Evolutionary conservation across 2,797 vertebrate genomes (phyloP).

Genomic region (Sebastes diaconus): DNA sequence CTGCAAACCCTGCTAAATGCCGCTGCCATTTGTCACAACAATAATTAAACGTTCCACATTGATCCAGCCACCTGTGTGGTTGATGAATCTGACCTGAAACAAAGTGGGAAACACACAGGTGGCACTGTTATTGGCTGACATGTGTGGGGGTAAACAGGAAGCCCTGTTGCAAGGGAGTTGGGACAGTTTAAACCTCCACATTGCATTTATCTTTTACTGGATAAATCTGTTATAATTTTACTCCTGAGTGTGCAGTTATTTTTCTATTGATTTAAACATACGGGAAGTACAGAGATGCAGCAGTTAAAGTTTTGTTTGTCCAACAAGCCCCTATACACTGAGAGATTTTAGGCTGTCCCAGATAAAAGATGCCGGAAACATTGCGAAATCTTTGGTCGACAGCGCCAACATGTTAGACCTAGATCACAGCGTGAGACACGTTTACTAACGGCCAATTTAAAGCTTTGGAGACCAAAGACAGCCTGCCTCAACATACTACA

Average conservation of each 20-base stretch:
- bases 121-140: neutral
- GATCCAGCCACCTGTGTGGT: conserved; percentile 64
- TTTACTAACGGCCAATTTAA: neutral
- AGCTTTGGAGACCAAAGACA: neutral
- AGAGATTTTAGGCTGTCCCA: neutral
- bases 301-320: neutral
- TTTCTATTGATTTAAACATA: neutral
- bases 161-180: neutral
- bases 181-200: neutral
- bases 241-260: neutral
- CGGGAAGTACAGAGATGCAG: neutral
- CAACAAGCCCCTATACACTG: neutral
- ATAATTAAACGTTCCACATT: conserved; percentile 69
- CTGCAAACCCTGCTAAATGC: conserved; percentile 56
- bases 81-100: conserved; percentile 43
- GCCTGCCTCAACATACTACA: neutral
- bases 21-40: conserved; percentile 65
- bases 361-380: neutral
- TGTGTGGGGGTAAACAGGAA: conserved; percentile 30
- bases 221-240: neutral
- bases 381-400: neutral
- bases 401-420: neutral
- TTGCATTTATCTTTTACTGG: neutral
- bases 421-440: neutral
- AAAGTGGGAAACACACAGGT: conserved; percentile 46